phyloP scores from a whole-genome alignment of 2,888 invertebrate species.

The Conchocele bisecta region DNA sequence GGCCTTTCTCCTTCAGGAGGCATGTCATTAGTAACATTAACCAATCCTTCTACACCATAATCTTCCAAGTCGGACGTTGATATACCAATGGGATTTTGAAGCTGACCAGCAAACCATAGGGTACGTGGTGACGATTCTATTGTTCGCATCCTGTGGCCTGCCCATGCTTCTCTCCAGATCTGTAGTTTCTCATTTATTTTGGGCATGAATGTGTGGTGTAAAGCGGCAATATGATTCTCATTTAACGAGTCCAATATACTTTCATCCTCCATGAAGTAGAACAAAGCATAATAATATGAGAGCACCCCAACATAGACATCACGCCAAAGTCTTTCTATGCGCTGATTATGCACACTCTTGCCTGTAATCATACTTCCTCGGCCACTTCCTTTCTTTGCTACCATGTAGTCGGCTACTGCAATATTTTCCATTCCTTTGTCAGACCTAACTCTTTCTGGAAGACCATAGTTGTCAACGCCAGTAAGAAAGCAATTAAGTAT shows the following conservation, averaged over 20 bases:
- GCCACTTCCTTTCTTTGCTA: conserved; percentile 6
- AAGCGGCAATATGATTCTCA: conserved; percentile 25
- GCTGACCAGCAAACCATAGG: conserved; percentile 16
- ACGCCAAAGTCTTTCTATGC: conserved; percentile 47
- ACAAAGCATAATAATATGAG: conserved; percentile 33
- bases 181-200: conserved; percentile 38
- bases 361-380: conserved; percentile 25
- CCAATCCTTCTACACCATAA: no score
- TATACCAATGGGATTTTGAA: no score
- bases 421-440: conserved; percentile 44
- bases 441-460: conserved; percentile 30
- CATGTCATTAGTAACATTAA: no score
- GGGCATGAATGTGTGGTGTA: conserved; percentile 28
- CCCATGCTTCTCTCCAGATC: conserved; percentile 45
- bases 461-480: conserved; percentile 17
- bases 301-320: conserved; percentile 48
- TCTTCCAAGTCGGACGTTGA: no score
- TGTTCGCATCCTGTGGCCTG: conserved; percentile 33
- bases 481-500: conserved; percentile 21
- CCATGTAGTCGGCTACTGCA: conserved; percentile 30
- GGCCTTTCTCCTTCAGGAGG: no score
- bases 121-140: conserved; percentile 20
- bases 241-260: conserved; percentile 35
- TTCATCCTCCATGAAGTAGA: conserved; percentile 50
- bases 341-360: conserved; percentile 40